Evolutionary conservation across 2,888 invertebrate species (phyloP).

Genomic region (Sicus ferrugineus): DNA sequence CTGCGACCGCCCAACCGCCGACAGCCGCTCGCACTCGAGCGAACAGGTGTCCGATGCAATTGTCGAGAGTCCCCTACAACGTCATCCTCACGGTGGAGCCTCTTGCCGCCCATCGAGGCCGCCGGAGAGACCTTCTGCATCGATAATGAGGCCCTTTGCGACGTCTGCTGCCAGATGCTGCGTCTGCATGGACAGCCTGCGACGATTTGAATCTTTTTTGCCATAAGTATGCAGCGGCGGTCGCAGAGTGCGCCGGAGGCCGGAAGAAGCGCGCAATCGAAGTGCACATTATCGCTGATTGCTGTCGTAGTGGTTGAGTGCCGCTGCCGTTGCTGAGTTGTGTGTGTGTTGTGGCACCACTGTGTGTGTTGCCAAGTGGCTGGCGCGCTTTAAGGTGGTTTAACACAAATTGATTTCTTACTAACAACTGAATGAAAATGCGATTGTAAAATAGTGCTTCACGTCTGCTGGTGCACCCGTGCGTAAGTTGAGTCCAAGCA

Average conservation of each 20-base stretch:
- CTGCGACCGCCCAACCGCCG: background rate
- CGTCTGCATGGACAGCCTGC: slow-evolving; percentile 72
- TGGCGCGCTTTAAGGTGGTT: background rate
- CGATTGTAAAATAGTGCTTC: background rate
- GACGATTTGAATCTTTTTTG: slow-evolving; percentile 88
- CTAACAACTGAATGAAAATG: background rate
- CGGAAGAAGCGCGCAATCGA: background rate
- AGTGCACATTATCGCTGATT: background rate
- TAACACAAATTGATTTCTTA: background rate
- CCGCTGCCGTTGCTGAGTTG: background rate
- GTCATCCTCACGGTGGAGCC: too few relatives aligned
- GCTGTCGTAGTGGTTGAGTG: background rate
- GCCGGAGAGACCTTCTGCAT: slow-evolving; percentile 88
- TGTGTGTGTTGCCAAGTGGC: background rate
- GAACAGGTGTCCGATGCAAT: slow-evolving; percentile 77
- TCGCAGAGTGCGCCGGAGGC: slow-evolving; percentile 5
- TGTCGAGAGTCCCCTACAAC: background rate
- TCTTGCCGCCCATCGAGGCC: slow-evolving; percentile 76
- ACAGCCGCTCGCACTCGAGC: background rate
- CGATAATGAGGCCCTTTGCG: slow-evolving; percentile 88
- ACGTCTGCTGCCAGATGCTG: slow-evolving; percentile 79
- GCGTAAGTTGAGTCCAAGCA: too few relatives aligned
- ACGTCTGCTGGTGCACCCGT: background rate
- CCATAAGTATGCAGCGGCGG: slow-evolving; percentile 66
- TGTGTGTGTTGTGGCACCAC: background rate